These are phyloP conservation scores for Oreotrochilus melanogaster DNA, from an alignment of 2,113 vertebrate species.

Conservation along the genomic window DNA sequence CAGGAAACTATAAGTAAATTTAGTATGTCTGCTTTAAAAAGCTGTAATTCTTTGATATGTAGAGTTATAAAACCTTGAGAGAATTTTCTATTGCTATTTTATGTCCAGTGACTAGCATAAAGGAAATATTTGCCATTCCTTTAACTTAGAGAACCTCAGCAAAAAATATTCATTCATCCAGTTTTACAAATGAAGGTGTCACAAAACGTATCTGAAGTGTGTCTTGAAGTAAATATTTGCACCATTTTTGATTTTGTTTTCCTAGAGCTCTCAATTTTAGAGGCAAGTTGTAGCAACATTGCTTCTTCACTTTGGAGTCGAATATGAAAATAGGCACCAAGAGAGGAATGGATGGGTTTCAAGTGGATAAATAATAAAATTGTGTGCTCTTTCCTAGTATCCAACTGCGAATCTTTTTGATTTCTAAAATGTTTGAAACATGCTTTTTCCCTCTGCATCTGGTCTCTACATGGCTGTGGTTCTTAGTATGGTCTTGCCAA, in stretches of 20 bases:
- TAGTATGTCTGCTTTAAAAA: conserved; percentile 12
- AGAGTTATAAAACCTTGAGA: not conserved
- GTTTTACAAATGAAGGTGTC: not conserved
- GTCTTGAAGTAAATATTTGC: not conserved
- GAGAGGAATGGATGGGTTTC: not conserved
- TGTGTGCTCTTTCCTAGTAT: not conserved
- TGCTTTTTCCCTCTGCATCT: not conserved
- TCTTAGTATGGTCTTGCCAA: not conserved
- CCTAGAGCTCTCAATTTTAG: not conserved
- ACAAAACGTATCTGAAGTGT: not conserved
- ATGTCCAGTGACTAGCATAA: not conserved
- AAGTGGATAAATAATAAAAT: not conserved
- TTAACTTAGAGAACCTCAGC: not conserved
- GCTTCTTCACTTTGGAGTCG: not conserved
- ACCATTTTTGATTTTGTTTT: not conserved
- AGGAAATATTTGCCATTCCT: not conserved
- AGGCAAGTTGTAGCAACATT: not conserved
- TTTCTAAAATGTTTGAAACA: not conserved
- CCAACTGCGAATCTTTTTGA: not conserved
- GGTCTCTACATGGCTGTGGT: not conserved
- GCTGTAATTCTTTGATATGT: not conserved
- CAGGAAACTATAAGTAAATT: conserved; percentile 1
- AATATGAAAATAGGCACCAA: not conserved
- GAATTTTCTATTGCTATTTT: conserved; percentile 17
- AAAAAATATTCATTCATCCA: not conserved